phyloP scores from a whole-genome alignment of 2,113 vertebrate species.

The Microcebus griseorufus region DNA sequence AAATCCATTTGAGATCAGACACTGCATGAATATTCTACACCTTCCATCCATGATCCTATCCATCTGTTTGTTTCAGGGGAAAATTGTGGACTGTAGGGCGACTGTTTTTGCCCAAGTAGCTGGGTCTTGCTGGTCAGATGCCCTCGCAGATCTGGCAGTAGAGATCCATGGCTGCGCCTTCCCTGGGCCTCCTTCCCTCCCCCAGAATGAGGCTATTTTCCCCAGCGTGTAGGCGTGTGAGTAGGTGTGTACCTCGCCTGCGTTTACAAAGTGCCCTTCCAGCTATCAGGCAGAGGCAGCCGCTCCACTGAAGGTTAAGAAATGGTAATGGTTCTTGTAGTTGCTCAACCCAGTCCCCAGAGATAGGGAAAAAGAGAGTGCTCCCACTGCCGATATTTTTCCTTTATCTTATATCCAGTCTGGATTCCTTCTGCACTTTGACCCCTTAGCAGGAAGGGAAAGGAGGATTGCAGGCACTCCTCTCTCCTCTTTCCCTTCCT shows the following conservation, averaged over 20 bases:
- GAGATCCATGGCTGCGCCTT: not conserved
- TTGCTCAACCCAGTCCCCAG: not conserved
- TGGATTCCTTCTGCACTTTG: slow-evolving; percentile 63
- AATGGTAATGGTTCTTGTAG: not conserved
- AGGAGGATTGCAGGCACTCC: slow-evolving; percentile 9
- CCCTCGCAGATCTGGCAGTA: not conserved
- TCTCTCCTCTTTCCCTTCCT: not conserved
- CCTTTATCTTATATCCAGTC: not conserved
- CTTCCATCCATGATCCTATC: not conserved
- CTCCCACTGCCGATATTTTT: not conserved
- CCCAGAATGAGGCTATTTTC: not conserved
- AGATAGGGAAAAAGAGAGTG: not conserved
- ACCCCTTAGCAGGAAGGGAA: not conserved
- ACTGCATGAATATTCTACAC: not conserved
- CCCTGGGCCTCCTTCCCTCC: not conserved
- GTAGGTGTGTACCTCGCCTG: not conserved
- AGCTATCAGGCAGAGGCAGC: not conserved
- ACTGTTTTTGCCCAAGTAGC: not conserved
- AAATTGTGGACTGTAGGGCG: not conserved
- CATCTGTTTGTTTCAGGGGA: not conserved
- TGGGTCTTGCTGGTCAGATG: not conserved
- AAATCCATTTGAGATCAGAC: not conserved
- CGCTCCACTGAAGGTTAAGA: slow-evolving; percentile 7
- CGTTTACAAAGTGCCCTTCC: slow-evolving; percentile 17
- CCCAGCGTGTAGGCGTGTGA: not conserved